Conservation (phyloP, 2,113 vertebrate genomes). For the Rissa tridactyla region DNA sequence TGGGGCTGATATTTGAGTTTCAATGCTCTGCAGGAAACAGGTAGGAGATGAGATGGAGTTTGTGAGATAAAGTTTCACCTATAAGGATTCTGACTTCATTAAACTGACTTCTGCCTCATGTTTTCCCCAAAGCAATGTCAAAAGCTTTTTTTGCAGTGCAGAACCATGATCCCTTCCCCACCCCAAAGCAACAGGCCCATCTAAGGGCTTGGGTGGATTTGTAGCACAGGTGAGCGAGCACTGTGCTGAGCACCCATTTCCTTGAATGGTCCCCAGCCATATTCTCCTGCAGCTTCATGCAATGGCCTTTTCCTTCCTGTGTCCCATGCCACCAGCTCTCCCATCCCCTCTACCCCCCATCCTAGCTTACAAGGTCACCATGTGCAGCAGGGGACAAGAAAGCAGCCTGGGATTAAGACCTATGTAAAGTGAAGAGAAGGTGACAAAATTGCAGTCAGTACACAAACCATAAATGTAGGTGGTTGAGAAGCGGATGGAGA, state of each 20-base stretch:
- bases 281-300: not conserved
- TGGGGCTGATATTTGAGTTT: not conserved
- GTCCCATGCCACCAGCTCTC: not conserved
- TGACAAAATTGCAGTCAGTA: not conserved
- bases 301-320: not conserved
- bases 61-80: not conserved
- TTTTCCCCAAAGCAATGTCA: not conserved
- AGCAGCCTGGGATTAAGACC: not conserved
- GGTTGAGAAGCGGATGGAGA: not conserved
- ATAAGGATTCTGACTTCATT: accelerated
- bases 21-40: not conserved
- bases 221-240: not conserved
- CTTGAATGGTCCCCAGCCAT: not conserved
- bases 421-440: not conserved
- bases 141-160: not conserved
- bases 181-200: not conserved
- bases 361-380: not conserved
- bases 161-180: not conserved
- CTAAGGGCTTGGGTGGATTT: not conserved
- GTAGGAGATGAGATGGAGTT: not conserved
- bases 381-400: not conserved
- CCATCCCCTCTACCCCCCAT: not conserved
- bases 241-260: not conserved
- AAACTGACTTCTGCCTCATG: not conserved
- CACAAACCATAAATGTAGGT: not conserved